Percentiles rank a stretch among this genome's conserved stretches.
phyloP scores from a whole-genome alignment of 2,888 invertebrate genomes.

The Caenorhabditis sp. region DNA sequence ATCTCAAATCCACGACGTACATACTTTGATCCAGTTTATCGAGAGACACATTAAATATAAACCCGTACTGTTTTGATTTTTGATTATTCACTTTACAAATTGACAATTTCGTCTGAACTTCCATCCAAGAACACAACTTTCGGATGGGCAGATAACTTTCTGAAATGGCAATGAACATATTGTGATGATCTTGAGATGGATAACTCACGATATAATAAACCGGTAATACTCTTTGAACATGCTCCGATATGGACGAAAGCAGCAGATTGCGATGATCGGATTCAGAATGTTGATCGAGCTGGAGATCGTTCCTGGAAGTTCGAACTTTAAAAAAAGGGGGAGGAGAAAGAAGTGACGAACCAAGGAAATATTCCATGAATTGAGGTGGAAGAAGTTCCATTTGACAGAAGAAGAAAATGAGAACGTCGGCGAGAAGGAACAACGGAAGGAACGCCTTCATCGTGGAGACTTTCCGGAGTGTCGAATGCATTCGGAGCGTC shows the following conservation, averaged over 20 bases:
- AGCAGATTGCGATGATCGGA: constrained; percentile 42
- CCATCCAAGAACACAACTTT: constrained; percentile 45
- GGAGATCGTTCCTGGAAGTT: constrained; percentile 39
- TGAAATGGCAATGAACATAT: constrained; percentile 28
- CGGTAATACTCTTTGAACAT: constrained; percentile 42
- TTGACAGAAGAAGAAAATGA: constrained; percentile 50
- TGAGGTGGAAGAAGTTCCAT: constrained; percentile 43
- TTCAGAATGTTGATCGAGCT: constrained; percentile 52
- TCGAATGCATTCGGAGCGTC: constrained; percentile 45
- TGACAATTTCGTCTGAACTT: constrained; percentile 45
- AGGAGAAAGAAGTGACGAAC: not conserved
- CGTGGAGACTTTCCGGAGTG: constrained; percentile 45
- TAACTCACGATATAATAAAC: constrained; percentile 32
- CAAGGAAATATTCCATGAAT: constrained; percentile 45
- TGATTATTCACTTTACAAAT: constrained; percentile 8
- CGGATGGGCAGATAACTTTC: constrained; percentile 43
- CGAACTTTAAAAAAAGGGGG: not conserved
- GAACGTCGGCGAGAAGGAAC: constrained; percentile 40
- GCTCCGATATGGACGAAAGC: constrained; percentile 43
- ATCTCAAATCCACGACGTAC: no score
- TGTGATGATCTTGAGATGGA: not conserved
- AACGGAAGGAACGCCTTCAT: constrained; percentile 53
- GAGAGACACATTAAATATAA: no score
- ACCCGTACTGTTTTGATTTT: no score
- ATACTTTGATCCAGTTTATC: no score